Evolutionary conservation across 2,113 vertebrate species (phyloP).

Genomic region (Cygnus buccinator): DNA sequence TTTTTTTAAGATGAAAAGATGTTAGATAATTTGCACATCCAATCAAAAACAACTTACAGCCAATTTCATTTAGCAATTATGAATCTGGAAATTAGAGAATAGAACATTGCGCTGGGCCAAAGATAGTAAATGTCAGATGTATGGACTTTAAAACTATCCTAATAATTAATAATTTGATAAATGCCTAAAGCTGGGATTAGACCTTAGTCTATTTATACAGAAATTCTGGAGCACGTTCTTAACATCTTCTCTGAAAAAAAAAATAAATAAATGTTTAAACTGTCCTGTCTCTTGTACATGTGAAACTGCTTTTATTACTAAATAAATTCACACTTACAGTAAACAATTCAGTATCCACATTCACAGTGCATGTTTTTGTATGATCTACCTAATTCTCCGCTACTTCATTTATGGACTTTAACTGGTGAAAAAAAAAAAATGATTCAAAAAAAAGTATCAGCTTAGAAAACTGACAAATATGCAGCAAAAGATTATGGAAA

Average conservation of each 20-base stretch:
- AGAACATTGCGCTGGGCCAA: not conserved
- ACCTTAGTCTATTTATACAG: slow-evolving; percentile 11
- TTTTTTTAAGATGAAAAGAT: not conserved
- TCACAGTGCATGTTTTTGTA: slow-evolving; percentile 46
- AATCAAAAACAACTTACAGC: slow-evolving; percentile 23
- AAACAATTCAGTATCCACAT: slow-evolving; percentile 34
- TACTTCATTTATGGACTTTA: slow-evolving; percentile 89
- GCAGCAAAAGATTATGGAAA: slow-evolving; percentile 94
- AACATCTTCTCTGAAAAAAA: not conserved
- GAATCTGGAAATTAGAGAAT: slow-evolving; percentile 28
- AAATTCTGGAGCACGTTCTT: slow-evolving; percentile 33
- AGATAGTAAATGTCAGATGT: slow-evolving; percentile 9
- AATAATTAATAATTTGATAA: slow-evolving; percentile 59
- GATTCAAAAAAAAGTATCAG: slow-evolving; percentile 85
- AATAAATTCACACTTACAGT: not conserved
- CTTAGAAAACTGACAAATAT: slow-evolving; percentile 93
- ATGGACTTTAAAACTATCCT: slow-evolving; percentile 8
- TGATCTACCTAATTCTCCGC: slow-evolving; percentile 73
- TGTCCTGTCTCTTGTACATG: not conserved
- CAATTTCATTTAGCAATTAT: slow-evolving; percentile 49
- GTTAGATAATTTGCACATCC: slow-evolving; percentile 40
- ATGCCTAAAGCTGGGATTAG: slow-evolving; percentile 44
- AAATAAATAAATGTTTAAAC: not conserved
- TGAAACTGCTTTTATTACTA: not conserved
- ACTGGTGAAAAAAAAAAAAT: slow-evolving; percentile 84